Conservation (phyloP, 1,140 invertebrate species). For the Lepidotrigona ventralis region DNA sequence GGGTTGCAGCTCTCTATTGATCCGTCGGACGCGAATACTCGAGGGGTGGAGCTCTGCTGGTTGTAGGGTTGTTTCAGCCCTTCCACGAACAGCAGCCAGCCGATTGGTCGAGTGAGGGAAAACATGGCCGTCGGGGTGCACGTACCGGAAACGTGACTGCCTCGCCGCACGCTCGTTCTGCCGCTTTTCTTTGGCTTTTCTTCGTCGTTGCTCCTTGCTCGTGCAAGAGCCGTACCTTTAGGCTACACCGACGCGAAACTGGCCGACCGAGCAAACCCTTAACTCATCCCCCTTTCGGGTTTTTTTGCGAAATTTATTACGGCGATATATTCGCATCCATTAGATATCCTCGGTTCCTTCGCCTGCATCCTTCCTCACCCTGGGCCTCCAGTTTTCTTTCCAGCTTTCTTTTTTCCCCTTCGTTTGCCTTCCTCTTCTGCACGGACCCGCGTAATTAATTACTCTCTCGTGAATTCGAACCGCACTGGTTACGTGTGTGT, state of each 20-base stretch:
- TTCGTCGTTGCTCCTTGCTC: constrained; percentile 45
- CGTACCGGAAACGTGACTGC: constrained; percentile 76
- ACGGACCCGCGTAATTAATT: constrained; percentile 46
- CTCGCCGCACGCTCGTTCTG: constrained; percentile 58
- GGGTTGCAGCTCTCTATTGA: constrained; percentile 61
- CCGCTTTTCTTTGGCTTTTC: constrained; percentile 68
- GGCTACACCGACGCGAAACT: constrained; percentile 47
- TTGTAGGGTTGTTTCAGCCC: constrained; percentile 73
- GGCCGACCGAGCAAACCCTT: constrained; percentile 40
- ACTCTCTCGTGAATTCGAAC: constrained; percentile 42
- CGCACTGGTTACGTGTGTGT: not conserved
- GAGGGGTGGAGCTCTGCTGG: constrained; percentile 65
- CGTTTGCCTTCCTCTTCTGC: not conserved
- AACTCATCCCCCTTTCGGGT: constrained; percentile 56
- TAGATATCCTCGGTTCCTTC: constrained; percentile 75
- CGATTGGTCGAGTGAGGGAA: constrained; percentile 69
- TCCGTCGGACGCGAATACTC: constrained; percentile 57
- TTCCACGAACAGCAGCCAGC: constrained; percentile 29
- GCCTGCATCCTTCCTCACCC: constrained; percentile 45
- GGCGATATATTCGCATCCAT: constrained; percentile 81
- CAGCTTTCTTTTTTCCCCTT: constrained; percentile 2
- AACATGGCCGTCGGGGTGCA: constrained; percentile 75
- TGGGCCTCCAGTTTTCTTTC: not conserved
- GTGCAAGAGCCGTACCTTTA: constrained; percentile 58
- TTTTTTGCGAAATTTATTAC: constrained; percentile 81